These are phyloP conservation scores for Seladonia tumulorum DNA, from an alignment of 2,888 invertebrate genomes.

Conservation along the genomic window DNA sequence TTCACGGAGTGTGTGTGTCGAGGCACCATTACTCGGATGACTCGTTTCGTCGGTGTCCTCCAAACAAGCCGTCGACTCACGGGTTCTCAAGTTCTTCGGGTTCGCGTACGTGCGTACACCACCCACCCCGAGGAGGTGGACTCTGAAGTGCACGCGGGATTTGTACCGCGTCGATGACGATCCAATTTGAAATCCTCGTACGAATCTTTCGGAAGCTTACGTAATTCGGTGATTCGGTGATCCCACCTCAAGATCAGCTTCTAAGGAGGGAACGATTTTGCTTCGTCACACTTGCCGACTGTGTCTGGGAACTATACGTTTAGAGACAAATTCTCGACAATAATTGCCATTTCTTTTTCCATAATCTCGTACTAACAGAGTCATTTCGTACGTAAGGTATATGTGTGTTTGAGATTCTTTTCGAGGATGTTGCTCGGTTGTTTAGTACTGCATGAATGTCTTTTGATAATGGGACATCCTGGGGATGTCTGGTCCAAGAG, in stretches of 20 bases:
- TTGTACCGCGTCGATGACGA: background rate
- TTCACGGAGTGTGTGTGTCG: background rate
- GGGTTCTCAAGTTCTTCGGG: background rate
- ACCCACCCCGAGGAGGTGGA: too few relatives aligned
- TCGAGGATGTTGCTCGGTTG: slow-evolving; percentile 44
- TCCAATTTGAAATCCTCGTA: background rate
- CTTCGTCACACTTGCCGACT: background rate
- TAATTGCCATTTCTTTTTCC: background rate
- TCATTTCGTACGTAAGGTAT: slow-evolving; percentile 19
- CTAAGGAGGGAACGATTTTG: background rate
- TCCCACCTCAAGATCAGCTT: background rate
- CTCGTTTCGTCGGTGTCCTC: background rate
- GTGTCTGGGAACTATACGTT: background rate
- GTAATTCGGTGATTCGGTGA: slow-evolving; percentile 14
- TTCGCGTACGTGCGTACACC: background rate
- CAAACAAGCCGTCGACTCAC: background rate
- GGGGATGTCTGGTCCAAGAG: slow-evolving; percentile 55
- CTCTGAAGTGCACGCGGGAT: background rate
- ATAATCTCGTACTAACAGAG: slow-evolving; percentile 13
- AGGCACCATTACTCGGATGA: background rate
- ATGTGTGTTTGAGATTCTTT: slow-evolving; percentile 11
- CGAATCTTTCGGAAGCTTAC: slow-evolving; percentile 1
- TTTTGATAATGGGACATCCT: slow-evolving; percentile 50
- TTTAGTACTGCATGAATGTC: slow-evolving; percentile 30
- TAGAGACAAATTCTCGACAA: slow-evolving; percentile 1